phyloP scores from a whole-genome alignment of 2,888 invertebrate species.

The Graphium colonna region DNA sequence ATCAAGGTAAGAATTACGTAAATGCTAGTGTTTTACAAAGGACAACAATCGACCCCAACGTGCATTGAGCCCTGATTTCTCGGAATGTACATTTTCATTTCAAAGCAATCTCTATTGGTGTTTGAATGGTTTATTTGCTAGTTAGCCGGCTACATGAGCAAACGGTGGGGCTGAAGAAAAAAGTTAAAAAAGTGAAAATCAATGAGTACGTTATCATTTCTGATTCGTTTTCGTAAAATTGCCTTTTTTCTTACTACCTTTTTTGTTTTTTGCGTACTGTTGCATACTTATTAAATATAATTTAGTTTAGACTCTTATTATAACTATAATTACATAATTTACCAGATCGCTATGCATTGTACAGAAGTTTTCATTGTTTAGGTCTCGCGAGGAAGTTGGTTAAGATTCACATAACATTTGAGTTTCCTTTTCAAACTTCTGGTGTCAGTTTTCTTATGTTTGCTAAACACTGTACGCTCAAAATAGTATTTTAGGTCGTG shows the following conservation, averaged over 20 bases:
- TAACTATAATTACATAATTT: too few relatives aligned
- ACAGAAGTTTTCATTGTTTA: conserved; percentile 52
- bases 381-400: conserved; percentile 40
- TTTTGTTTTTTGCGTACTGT: conserved; percentile 10
- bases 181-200: neutral
- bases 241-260: too few relatives aligned
- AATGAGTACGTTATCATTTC: neutral
- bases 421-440: conserved; percentile 38
- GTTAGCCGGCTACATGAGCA: conserved; percentile 12
- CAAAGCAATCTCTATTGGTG: conserved; percentile 17
- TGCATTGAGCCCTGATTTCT: conserved; percentile 16
- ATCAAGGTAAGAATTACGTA: neutral
- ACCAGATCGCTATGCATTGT: too few relatives aligned
- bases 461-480: conserved; percentile 51
- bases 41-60: conserved; percentile 15
- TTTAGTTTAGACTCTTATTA: too few relatives aligned
- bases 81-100: conserved; percentile 23
- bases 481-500: conserved; percentile 55
- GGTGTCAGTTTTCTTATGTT: conserved; percentile 50
- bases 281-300: too few relatives aligned
- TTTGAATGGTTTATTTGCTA: conserved; percentile 16
- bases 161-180: conserved; percentile 8
- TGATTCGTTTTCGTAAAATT: too few relatives aligned
- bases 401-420: conserved; percentile 53
- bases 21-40: conserved; percentile 14